Evolutionary conservation across 2,888 invertebrate species (phyloP).

Genomic region (Spilosoma lubricipeda): DNA sequence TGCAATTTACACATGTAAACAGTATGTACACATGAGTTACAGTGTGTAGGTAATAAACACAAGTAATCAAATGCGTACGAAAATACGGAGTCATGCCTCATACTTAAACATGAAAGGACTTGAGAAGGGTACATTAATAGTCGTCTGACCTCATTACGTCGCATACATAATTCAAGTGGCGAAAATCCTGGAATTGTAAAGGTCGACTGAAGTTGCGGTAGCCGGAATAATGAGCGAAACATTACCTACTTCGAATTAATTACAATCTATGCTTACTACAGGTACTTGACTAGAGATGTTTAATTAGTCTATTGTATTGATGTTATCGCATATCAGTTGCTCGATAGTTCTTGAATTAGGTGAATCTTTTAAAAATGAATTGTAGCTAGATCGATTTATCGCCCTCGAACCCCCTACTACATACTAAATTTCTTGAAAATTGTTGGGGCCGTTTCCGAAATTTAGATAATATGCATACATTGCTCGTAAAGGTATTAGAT

Average conservation of each 20-base stretch:
- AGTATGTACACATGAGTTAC: neutral
- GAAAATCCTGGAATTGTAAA: constrained; percentile 12
- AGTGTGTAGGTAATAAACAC: neutral
- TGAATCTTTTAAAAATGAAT: too few relatives aligned
- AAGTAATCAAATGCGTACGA: neutral
- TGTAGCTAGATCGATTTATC: too few relatives aligned
- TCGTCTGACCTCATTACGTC: constrained; percentile 31
- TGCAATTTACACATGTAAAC: too few relatives aligned
- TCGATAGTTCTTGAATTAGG: neutral
- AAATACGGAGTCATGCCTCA: constrained; percentile 12
- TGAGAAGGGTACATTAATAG: constrained; percentile 33
- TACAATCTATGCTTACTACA: constrained; percentile 3
- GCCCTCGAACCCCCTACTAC: too few relatives aligned
- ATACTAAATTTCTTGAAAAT: too few relatives aligned
- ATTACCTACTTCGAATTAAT: constrained; percentile 18
- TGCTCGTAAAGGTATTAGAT: too few relatives aligned
- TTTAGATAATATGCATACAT: too few relatives aligned
- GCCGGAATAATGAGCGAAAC: constrained; percentile 1
- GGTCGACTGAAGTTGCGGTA: constrained; percentile 9
- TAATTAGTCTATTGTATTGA: neutral
- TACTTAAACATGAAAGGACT: constrained; percentile 15
- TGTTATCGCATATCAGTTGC: neutral
- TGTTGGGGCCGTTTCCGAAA: too few relatives aligned
- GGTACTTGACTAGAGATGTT: neutral
- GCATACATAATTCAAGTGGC: constrained; percentile 40